Percentiles rank a stretch among this genome's conserved stretches.
phyloP scores from a whole-genome alignment of 2,888 invertebrate species.

The Nomada flava region DNA sequence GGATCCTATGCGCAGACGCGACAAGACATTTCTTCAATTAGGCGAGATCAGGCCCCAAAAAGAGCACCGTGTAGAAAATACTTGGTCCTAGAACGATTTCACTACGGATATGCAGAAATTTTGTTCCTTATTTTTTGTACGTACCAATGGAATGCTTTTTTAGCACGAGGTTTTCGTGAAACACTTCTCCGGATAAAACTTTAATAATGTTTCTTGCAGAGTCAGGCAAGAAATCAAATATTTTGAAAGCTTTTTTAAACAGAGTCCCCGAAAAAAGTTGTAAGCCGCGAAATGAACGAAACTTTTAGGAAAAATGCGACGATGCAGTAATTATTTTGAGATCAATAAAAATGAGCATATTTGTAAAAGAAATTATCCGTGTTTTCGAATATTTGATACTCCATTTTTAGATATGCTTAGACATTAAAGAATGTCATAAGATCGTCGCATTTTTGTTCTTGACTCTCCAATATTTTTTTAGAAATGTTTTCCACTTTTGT shows the following conservation, averaged over 20 bases:
- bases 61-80: slow-evolving; percentile 59
- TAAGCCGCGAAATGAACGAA: not conserved
- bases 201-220: no score
- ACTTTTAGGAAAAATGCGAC: not conserved
- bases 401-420: not conserved
- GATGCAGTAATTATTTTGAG: not conserved
- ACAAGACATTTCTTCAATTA: slow-evolving; percentile 24
- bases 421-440: not conserved
- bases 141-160: not conserved
- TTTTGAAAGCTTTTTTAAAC: not conserved
- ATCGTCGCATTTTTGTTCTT: not conserved
- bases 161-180: no score
- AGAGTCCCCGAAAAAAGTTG: not conserved
- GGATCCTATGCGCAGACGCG: slow-evolving; percentile 6
- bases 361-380: not conserved
- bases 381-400: not conserved
- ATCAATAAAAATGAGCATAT: not conserved
- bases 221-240: not conserved
- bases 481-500: not conserved
- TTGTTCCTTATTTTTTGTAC: not conserved
- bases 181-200: no score
- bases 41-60: slow-evolving; percentile 56
- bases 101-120: slow-evolving; percentile 71
- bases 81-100: slow-evolving; percentile 64
- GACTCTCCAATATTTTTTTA: no score